Evolutionary conservation across 2,888 invertebrate genomes (phyloP), one percentile per base, ranked within the genome.

Genomic region (Lysandra coridon): DNA sequence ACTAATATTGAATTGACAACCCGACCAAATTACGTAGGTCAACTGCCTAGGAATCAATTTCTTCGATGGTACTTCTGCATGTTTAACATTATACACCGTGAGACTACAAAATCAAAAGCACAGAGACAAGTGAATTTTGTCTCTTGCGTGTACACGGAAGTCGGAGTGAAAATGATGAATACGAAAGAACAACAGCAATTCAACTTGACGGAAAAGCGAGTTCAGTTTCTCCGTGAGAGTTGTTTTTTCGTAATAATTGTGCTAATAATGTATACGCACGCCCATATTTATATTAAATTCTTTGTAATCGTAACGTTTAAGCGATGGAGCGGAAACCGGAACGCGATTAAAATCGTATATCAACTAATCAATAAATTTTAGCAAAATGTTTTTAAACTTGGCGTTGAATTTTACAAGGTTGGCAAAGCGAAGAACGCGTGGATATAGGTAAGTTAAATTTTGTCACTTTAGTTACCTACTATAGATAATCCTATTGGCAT

Each of bases 281-380:
- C 74, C 74, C 76, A 53, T 76, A 53, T 57, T 33, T 76, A 57
- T 76, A 57, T 76, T 76, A 57, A 76, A 76, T 76, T 76, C 76
- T 76, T 53, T 76, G 76, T 57, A 57, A 53, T 33, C 76, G 76
- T 76, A 76, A 76, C 76, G 17, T 57, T 5, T 76, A 57, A 33
- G 49, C 76, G 53, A 76, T 76, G 76, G 33, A 57, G 76, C 53
- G 76, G 49, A 53, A 53, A 53, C 76, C 53, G 76, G 53, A 76
- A 23, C 49, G 76, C 76, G 23, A 57, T 33, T 76, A 33, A 17
- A 33, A 53, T 49, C 75, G 75, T 17, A 53, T 23, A 76, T 57
- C 76, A 76, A 57, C 57, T 57, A 76, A 76, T 76, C 75, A 75
- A 75, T 76, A 53, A 76, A 76, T 76, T 76, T 76, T 76, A 76